phyloP scores from a whole-genome alignment of 2,888 invertebrate species.

The Phorcus lineatus region DNA sequence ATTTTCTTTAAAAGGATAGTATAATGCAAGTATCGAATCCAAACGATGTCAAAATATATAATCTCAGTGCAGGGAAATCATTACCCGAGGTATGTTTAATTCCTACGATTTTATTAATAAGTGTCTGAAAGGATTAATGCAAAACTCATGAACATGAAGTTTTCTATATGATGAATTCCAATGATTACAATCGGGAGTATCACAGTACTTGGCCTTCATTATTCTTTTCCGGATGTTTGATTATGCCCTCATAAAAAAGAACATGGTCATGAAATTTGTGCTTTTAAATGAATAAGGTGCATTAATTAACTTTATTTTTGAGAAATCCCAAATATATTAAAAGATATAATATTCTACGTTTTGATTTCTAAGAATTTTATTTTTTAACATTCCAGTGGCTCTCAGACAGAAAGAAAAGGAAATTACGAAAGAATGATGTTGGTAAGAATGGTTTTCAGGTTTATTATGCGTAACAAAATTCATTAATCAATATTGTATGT shows the following conservation, averaged over 20 bases:
- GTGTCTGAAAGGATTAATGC: background rate
- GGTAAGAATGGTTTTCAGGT: conserved; percentile 74
- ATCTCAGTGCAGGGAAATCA: conserved; percentile 96
- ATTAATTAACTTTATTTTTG: background rate
- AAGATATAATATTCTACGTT: too few species aligned
- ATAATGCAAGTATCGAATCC: conserved; percentile 93
- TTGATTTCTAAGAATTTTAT: too few species aligned
- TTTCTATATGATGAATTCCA: background rate
- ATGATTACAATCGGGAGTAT: too few species aligned
- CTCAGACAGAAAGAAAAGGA: conserved; percentile 78
- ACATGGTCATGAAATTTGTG: background rate
- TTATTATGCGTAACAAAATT: too few species aligned
- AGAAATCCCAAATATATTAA: too few species aligned
- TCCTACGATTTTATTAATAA: background rate
- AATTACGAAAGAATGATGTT: conserved; percentile 89
- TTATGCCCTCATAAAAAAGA: background rate
- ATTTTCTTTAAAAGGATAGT: background rate
- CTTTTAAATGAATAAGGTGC: background rate
- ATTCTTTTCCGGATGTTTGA: background rate
- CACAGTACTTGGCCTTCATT: background rate
- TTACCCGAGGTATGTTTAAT: conserved; percentile 90
- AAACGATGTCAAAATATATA: conserved; percentile 98
- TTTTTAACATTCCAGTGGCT: conserved; percentile 78
- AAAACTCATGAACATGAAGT: background rate
- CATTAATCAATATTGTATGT: too few species aligned